These are phyloP conservation scores for Petrocephalus schoutedeni DNA, from an alignment of 2,797 vertebrate species.

Conservation along the genomic window DNA sequence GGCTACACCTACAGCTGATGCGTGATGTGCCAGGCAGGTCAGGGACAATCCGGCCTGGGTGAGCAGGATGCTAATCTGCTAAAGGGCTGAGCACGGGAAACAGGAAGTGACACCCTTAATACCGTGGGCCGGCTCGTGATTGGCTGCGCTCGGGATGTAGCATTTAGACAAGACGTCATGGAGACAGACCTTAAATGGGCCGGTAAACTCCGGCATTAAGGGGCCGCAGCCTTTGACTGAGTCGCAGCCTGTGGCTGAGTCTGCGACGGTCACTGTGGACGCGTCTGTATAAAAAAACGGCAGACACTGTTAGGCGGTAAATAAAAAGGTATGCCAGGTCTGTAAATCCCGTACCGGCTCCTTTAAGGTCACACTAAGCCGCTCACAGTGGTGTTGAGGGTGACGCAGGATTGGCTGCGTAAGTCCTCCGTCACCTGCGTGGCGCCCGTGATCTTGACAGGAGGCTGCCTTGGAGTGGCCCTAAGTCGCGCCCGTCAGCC, in stretches of 20 bases:
- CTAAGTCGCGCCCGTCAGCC: constrained; percentile 42
- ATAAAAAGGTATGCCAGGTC: not conserved
- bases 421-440: constrained; percentile 33
- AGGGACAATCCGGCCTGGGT: constrained; percentile 57
- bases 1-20: constrained; percentile 14
- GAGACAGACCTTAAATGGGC: not conserved
- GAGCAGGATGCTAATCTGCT: constrained; percentile 62
- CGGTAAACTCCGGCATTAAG: not conserved
- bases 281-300: not conserved
- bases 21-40: not conserved
- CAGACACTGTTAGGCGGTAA: not conserved
- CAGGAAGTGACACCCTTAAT: constrained; percentile 23
- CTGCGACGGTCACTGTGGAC: not conserved
- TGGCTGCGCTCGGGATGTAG: not conserved
- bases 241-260: not conserved
- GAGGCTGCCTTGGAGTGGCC: not conserved
- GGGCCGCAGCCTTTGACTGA: not conserved
- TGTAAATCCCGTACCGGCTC: not conserved
- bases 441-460: constrained; percentile 24
- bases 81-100: constrained; percentile 46
- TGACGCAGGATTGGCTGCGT: constrained; percentile 2
- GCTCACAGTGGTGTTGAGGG: constrained; percentile 18
- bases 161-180: not conserved
- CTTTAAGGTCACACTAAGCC: not conserved
- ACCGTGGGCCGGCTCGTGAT: not conserved